Conservation (phyloP, 2,113 vertebrate genomes). For the Tor tambroides region DNA sequence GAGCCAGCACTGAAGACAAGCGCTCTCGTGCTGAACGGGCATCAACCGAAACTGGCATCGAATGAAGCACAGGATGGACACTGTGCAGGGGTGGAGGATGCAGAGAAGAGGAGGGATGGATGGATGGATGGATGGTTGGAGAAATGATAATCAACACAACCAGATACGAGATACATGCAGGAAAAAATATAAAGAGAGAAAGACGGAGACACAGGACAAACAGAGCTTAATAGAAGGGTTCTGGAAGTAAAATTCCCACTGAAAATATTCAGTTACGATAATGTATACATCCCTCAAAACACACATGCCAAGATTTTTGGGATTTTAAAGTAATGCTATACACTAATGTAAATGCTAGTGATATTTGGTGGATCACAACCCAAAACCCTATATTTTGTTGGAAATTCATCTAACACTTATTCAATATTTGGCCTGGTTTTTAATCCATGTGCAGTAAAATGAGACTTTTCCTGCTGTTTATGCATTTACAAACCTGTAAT, state of each 20-base stretch:
- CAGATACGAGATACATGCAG: constrained; percentile 6
- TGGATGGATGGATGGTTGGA: background rate
- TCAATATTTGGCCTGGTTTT: background rate
- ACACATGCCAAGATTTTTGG: no score
- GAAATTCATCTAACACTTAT: background rate
- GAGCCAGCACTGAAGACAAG: background rate
- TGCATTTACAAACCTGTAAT: background rate
- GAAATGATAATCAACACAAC: background rate
- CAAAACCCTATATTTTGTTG: background rate
- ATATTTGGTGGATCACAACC: background rate
- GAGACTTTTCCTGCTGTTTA: background rate
- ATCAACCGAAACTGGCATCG: constrained; percentile 26
- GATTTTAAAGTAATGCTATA: no score
- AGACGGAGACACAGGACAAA: background rate
- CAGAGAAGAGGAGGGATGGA: background rate
- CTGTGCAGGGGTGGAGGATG: no score
- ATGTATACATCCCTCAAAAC: no score
- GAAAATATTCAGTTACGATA: no score
- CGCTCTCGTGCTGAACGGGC: background rate
- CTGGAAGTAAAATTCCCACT: background rate
- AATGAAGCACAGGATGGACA: background rate
- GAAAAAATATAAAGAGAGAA: background rate
- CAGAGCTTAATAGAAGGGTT: background rate
- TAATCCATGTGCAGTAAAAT: background rate
- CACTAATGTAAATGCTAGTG: no score